A percentile compares a stretch with the other conserved stretches of the same genome.
phyloP scores from a whole-genome alignment of 2,113 vertebrate genomes.

The Rhabdomys dilectus region DNA sequence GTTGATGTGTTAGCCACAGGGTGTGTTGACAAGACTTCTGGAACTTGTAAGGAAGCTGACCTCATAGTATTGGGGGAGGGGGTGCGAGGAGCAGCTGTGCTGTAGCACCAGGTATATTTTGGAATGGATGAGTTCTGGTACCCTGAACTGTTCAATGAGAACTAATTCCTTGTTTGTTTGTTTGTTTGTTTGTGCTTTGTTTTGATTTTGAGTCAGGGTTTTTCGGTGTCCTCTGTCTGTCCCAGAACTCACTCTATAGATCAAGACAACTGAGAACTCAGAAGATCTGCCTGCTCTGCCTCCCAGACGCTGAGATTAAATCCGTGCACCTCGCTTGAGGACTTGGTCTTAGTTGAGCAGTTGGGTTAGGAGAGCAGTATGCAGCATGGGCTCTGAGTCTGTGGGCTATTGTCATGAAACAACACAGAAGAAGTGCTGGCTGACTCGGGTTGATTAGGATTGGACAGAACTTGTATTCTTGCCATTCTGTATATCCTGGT shows the following conservation, averaged over 20 bases:
- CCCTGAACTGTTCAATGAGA: not conserved
- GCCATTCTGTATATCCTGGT: too few species aligned
- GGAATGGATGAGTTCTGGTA: not conserved
- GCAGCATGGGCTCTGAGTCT: not conserved
- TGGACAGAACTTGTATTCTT: not conserved
- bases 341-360: not conserved
- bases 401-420: too few species aligned
- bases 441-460: too few species aligned
- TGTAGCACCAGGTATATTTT: not conserved
- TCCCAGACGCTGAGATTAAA: not conserved
- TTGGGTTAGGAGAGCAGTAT: not conserved
- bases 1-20: not conserved
- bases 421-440: not conserved
- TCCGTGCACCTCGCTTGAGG: not conserved
- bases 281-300: not conserved
- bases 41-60: not conserved
- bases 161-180: too few species aligned
- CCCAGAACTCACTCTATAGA: not conserved
- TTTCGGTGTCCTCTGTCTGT: not conserved
- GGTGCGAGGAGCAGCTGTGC: not conserved
- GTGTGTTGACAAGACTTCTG: not conserved
- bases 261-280: not conserved
- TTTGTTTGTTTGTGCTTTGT: not conserved
- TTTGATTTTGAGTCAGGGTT: not conserved
- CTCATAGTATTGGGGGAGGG: not conserved